Evolutionary conservation across 2,797 vertebrate genomes (phyloP).

Genomic region (Hoplostethus atlanticus): DNA sequence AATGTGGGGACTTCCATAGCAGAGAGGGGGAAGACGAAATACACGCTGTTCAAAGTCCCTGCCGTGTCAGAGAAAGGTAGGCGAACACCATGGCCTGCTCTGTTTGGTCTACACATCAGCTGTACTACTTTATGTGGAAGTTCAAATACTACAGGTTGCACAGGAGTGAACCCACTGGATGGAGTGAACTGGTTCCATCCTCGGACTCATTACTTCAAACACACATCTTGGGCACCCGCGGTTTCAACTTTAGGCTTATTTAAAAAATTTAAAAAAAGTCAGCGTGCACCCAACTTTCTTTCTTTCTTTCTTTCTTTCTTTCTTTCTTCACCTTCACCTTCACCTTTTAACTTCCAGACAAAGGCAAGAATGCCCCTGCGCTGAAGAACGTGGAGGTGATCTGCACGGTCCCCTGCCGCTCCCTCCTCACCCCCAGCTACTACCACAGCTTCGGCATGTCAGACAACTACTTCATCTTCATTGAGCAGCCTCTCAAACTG

Average conservation of each 20-base stretch:
- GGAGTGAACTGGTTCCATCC: background rate
- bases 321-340: background rate
- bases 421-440: constrained; percentile 92
- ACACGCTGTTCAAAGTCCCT: constrained; percentile 92
- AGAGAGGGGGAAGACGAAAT: constrained; percentile 95
- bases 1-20: constrained; percentile 94
- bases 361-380: constrained; percentile 63
- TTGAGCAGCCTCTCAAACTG: constrained; percentile 94
- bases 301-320: background rate
- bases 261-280: too few relatives aligned
- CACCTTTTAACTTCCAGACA: constrained; percentile 40
- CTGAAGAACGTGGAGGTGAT: constrained; percentile 88
- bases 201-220: background rate
- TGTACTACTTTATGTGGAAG: background rate
- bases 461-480: constrained; percentile 92
- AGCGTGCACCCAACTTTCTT: background rate
- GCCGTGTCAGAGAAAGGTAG: constrained; percentile 71
- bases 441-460: constrained; percentile 96
- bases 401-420: constrained; percentile 88
- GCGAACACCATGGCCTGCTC: background rate
- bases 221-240: too few relatives aligned
- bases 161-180: too few relatives aligned
- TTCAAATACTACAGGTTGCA: background rate
- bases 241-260: too few relatives aligned
- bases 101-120: background rate